These are phyloP conservation scores for Ranitomeya imitator DNA, from an alignment of 2,113 vertebrate genomes.

Conservation along the genomic window DNA sequence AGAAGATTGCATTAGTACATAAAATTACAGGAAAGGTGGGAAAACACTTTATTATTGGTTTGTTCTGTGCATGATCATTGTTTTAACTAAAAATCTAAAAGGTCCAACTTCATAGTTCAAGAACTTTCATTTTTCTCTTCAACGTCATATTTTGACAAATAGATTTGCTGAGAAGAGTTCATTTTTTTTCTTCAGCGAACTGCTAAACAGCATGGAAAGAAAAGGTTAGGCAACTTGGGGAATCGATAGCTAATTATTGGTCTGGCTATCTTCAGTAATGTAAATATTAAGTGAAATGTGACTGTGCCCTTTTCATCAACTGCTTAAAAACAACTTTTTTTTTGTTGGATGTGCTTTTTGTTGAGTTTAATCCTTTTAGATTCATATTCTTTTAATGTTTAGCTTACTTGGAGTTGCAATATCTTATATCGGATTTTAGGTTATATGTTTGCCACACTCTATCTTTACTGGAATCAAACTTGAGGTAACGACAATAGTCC, in stretches of 20 bases:
- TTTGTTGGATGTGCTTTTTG: neutral
- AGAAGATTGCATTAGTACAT: neutral
- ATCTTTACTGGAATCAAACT: neutral
- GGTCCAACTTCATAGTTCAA: constrained; percentile 11
- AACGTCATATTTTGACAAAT: constrained; percentile 4
- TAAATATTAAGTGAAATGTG: constrained; percentile 39
- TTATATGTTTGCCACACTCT: neutral
- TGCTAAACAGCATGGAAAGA: constrained; percentile 31
- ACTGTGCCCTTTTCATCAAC: neutral
- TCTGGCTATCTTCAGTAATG: constrained; percentile 7
- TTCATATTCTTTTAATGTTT: neutral
- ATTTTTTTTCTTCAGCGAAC: neutral
- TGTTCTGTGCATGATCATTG: neutral
- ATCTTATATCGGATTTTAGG: too few species aligned
- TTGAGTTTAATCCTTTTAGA: neutral
- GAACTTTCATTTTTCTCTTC: neutral
- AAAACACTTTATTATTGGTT: constrained; percentile 9
- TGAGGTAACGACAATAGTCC: neutral
- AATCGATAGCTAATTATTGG: constrained; percentile 51
- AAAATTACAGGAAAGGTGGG: neutral
- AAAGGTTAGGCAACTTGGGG: constrained; percentile 3
- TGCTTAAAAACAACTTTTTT: neutral
- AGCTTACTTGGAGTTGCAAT: neutral
- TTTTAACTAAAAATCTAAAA: constrained; percentile 26
- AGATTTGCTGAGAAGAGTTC: neutral